Evolutionary conservation across 1,140 invertebrate species (phyloP).

Genomic region (Pogonomyrmex californicus): DNA sequence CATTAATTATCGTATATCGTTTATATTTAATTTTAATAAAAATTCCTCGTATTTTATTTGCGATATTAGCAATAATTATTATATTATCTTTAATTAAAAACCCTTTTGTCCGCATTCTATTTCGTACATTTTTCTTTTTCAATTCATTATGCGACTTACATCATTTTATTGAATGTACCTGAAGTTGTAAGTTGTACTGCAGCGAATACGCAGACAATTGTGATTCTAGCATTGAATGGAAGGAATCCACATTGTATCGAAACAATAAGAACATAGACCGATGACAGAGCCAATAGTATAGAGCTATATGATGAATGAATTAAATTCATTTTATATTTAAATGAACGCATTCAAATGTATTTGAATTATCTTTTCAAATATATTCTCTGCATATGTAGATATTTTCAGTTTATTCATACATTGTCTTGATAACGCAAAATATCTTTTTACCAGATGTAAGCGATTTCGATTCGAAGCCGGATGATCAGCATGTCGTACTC

Average conservation of each 20-base stretch:
- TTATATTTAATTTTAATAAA: background rate
- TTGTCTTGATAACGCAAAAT: background rate
- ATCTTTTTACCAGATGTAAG: slow-evolving; percentile 57
- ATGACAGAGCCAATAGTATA: background rate
- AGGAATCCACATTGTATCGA: slow-evolving; percentile 43
- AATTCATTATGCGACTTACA: slow-evolving; percentile 22
- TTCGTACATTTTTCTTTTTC: background rate
- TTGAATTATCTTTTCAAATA: slow-evolving; percentile 10
- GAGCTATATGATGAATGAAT: slow-evolving; percentile 10
- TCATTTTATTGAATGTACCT: slow-evolving; percentile 16
- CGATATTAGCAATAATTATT: slow-evolving; percentile 18
- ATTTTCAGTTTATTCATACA: background rate
- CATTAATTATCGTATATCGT: background rate
- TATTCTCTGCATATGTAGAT: background rate
- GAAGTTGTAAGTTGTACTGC: background rate
- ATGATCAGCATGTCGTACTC: slow-evolving; percentile 49
- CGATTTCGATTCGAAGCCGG: background rate
- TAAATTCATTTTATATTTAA: slow-evolving; percentile 49
- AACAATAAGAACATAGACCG: slow-evolving; percentile 46
- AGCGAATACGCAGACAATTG: slow-evolving; percentile 22
- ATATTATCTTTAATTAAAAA: slow-evolving; percentile 18
- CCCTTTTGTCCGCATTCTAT: background rate
- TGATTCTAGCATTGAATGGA: slow-evolving; percentile 43
- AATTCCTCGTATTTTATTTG: background rate
- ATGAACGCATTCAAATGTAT: slow-evolving; percentile 25